Evolutionary conservation across 30 jellyfish, hydroid and myxozoan genomes (phyloP).

Genomic region (Mastigias papua): DNA sequence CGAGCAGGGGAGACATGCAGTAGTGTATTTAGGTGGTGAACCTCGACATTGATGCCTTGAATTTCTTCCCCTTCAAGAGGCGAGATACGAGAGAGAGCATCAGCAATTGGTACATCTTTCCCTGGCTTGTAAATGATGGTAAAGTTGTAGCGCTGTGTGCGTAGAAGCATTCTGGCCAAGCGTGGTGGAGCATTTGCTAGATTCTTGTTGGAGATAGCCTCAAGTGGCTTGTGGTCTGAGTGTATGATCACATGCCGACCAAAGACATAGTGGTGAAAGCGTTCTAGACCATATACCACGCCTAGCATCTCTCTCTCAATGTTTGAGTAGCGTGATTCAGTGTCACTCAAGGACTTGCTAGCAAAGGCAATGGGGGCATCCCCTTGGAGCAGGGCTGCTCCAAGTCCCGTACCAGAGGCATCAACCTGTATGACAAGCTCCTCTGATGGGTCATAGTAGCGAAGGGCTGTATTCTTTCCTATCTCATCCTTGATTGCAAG

Average conservation of each 20-base stretch:
- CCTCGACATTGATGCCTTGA: slow-evolving; percentile 5
- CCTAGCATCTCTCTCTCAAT: slow-evolving; percentile 42
- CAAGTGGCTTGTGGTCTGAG: slow-evolving; percentile 47
- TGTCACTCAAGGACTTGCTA: slow-evolving; percentile 20
- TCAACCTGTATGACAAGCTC: slow-evolving; percentile 27
- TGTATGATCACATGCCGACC: slow-evolving; percentile 17
- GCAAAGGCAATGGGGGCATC: slow-evolving; percentile 44
- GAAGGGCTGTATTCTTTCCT: slow-evolving; percentile 15
- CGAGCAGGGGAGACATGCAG: slow-evolving; percentile 48
- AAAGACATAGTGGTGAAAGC: slow-evolving; percentile 31
- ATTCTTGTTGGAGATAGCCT: slow-evolving; percentile 12
- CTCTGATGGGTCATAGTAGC: slow-evolving; percentile 22
- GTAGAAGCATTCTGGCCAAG: slow-evolving; percentile 46
- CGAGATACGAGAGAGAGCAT: slow-evolving; percentile 30
- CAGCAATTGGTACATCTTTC: slow-evolving; percentile 42
- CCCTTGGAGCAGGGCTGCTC: slow-evolving; percentile 42
- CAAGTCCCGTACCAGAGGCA: slow-evolving; percentile 32
- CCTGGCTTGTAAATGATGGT: slow-evolving; percentile 12
- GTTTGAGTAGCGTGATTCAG: slow-evolving; percentile 39
- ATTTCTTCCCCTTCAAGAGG: background rate
- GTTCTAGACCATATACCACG: slow-evolving; percentile 29
- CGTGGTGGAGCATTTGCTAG: slow-evolving; percentile 51
- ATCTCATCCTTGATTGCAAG: slow-evolving; percentile 20
- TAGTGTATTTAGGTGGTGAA: slow-evolving; percentile 18
- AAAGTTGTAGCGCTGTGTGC: slow-evolving; percentile 38